phyloP scores from a whole-genome alignment of 2,888 invertebrate genomes.

The Pantelozetes paolii region DNA sequence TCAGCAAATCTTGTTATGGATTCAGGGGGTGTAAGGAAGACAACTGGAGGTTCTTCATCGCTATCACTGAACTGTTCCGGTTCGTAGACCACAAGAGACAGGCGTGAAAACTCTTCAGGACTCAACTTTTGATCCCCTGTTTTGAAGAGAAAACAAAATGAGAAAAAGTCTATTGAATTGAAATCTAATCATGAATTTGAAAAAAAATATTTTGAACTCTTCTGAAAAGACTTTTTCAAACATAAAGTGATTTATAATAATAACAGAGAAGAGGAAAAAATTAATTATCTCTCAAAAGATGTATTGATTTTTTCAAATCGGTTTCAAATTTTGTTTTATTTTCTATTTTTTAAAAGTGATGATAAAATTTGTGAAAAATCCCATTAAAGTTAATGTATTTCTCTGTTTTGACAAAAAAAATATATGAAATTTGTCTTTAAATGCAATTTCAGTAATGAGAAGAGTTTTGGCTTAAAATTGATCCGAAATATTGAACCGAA shows the following conservation, averaged over 20 bases:
- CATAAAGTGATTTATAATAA: too few relatives aligned
- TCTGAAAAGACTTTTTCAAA: too few relatives aligned
- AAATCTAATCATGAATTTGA: too few relatives aligned
- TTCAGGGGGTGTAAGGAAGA: conserved; percentile 18
- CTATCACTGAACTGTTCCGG: conserved; percentile 31
- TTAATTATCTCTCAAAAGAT: too few relatives aligned
- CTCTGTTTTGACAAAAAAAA: neutral
- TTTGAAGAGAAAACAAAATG: neutral
- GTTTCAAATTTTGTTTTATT: too few relatives aligned
- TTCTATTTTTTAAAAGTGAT: too few relatives aligned
- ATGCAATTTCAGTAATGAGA: neutral
- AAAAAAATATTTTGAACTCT: neutral
- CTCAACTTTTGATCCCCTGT: conserved; percentile 8
- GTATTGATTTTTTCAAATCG: too few relatives aligned
- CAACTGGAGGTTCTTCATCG: conserved; percentile 21
- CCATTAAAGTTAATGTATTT: too few relatives aligned
- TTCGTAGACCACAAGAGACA: conserved; percentile 9
- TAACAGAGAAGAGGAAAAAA: too few relatives aligned
- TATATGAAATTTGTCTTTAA: neutral
- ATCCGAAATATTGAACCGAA: neutral
- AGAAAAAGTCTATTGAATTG: neutral
- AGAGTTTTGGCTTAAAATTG: neutral
- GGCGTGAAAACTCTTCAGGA: conserved; percentile 16
- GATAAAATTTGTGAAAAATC: too few relatives aligned
- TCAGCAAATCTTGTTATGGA: neutral